Percentiles rank a stretch among this genome's conserved stretches.
These are phyloP conservation scores for Recurvirostra avosetta DNA, from an alignment of 2,113 vertebrate genomes.

Conservation along the genomic window DNA sequence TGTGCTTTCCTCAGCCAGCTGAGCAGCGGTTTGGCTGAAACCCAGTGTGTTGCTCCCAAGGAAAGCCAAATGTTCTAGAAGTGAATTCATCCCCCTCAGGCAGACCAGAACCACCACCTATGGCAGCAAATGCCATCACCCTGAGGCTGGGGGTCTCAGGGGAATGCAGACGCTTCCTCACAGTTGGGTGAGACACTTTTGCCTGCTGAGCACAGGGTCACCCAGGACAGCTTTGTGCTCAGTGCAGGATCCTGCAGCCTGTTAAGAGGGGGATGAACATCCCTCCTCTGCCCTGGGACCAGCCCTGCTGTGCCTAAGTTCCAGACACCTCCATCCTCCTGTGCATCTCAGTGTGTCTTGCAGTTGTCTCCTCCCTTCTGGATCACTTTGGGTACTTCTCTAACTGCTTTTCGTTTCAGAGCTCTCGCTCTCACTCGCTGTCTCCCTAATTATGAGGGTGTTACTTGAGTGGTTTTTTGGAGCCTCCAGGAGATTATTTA, in stretches of 20 bases:
- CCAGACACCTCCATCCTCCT: neutral
- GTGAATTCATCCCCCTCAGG: accelerated
- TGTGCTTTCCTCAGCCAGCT: neutral
- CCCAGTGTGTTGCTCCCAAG: neutral
- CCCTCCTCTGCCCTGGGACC: neutral
- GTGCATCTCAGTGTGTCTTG: neutral
- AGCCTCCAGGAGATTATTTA: neutral
- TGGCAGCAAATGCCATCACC: accelerated
- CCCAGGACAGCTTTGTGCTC: neutral
- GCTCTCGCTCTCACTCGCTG: neutral
- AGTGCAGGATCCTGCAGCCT: neutral
- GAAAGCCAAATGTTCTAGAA: neutral
- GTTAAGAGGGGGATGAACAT: neutral
- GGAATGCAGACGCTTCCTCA: neutral
- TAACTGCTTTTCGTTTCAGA: neutral
- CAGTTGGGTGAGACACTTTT: neutral
- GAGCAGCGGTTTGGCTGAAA: neutral
- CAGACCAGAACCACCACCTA: neutral
- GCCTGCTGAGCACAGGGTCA: neutral
- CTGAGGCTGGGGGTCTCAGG: neutral
- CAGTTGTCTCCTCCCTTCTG: accelerated
- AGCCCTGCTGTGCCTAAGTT: accelerated
- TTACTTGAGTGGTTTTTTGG: neutral
- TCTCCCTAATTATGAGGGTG: neutral
- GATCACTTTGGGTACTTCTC: neutral